Conservation (phyloP, 2,888 invertebrate species). For the Ischnus inquisitorius region DNA sequence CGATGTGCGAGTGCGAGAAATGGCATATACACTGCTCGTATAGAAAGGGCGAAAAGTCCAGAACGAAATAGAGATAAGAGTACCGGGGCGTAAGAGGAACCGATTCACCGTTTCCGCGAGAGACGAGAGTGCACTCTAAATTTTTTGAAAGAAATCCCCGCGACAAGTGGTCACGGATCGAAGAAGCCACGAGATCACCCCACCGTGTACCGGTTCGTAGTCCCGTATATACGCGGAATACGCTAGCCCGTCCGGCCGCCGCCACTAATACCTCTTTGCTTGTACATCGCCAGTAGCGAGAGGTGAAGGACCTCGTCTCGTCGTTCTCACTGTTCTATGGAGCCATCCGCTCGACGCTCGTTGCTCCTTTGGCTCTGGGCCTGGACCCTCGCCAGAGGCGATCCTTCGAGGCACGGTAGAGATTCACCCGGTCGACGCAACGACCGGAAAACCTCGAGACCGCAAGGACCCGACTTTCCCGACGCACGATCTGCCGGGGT, state of each 20-base stretch:
- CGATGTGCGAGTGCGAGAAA: constrained; percentile 21
- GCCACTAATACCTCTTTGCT: constrained; percentile 5
- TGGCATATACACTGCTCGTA: background rate
- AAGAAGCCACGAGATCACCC: constrained; percentile 61
- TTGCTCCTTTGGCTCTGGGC: constrained; percentile 41
- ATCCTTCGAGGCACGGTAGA: constrained; percentile 53
- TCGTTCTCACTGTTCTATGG: constrained; percentile 42
- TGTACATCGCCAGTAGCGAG: background rate
- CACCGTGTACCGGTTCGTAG: background rate
- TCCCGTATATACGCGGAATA: constrained; percentile 31
- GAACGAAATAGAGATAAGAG: constrained; percentile 49
- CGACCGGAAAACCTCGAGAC: constrained; percentile 64
- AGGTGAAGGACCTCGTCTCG: constrained; percentile 67
- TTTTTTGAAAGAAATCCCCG: constrained; percentile 65
- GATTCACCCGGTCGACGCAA: constrained; percentile 62
- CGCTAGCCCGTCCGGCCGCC: constrained; percentile 50
- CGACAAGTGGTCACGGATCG: constrained; percentile 70
- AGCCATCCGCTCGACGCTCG: constrained; percentile 10
- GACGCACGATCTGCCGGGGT: constrained; percentile 52
- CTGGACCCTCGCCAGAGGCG: constrained; percentile 71
- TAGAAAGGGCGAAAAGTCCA: constrained; percentile 30
- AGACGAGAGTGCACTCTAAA: constrained; percentile 62
- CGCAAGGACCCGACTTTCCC: constrained; percentile 46
- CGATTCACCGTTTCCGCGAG: constrained; percentile 53
- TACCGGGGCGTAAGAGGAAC: background rate